Base-by-base conservation (phyloP, 2,888 invertebrate species). In the Dorcus hopei region DNA sequence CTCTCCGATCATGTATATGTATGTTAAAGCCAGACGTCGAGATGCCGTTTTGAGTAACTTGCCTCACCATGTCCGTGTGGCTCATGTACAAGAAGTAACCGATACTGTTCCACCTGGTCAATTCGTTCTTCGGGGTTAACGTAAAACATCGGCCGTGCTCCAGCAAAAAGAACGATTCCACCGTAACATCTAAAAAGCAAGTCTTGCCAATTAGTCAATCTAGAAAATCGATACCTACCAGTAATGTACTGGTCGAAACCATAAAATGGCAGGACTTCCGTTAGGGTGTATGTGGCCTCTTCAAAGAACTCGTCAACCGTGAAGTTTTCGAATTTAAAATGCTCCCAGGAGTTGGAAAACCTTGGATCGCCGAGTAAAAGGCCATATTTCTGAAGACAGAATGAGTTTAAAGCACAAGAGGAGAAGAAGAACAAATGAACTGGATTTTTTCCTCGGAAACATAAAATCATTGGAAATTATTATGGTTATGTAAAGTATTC, bases 131-230 rank as follows among this genome's bases (percentile, higher is more conserved):
- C 82, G 87, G 72, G 0, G 79, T 75, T 6, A 88, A 66, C 0
- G 87, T 87, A 70, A 82, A 83, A 69, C 89, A 89, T 47, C 82
- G 81, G 0, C 89, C 89, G 58, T 77, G 71, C 8, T 80, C 71
- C 62, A 87, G 83, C 45, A 84, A 82, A 1, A 82, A 67, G 1
- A 77, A 81, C 23, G 81, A 73, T 1, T 72, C 77, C 3, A 86
- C 62, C 9, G 79, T 76, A 2, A 86, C 74, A 69, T 84, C 87
- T 87, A 65, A 8, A 58, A 61, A 33, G 26, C 26, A 33, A 33
- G 1, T 33, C 26, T 6, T 33, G 26, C 26, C 26, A 33, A 6
- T 33, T 6, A 33, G 26, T 6, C 26, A 33, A 6, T 33, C 26
- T 33, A 33, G 26, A 1, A 33, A 33, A 33, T 33, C 7, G 26